Percentiles rank a stretch among this genome's conserved stretches.
These are phyloP conservation scores for Heliconius eleuchia DNA, from an alignment of 1,140 invertebrate genomes.

Conservation along the genomic window DNA sequence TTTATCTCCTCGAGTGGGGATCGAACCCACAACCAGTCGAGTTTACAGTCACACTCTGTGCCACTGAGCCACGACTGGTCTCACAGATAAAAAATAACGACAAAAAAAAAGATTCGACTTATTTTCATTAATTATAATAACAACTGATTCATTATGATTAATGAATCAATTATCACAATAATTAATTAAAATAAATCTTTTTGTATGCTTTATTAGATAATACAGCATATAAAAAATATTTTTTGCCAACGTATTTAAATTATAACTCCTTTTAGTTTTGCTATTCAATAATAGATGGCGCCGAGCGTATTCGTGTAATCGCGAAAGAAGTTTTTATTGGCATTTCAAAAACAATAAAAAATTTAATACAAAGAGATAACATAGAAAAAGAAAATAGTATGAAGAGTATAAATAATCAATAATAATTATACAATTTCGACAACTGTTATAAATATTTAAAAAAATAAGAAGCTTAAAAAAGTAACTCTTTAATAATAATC, in stretches of 20 bases:
- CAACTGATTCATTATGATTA: not conserved
- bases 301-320: not conserved
- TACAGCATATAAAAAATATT: not conserved
- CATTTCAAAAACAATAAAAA: not conserved
- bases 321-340: not conserved
- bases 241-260: not conserved
- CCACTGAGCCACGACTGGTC: too few relatives aligned
- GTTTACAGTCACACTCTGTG: too few relatives aligned
- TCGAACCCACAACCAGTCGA: too few relatives aligned
- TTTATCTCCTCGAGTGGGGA: too few relatives aligned
- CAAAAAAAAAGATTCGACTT: not conserved
- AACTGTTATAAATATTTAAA: too few relatives aligned
- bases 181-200: too few relatives aligned
- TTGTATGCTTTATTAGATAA: not conserved
- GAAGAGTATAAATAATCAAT: not conserved
- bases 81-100: too few relatives aligned
- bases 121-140: not conserved
- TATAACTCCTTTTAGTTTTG: slow-evolving; percentile 3
- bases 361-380: too few relatives aligned
- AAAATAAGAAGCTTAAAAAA: too few relatives aligned
- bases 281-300: slow-evolving; percentile 47
- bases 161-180: too few relatives aligned
- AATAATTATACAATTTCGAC: not conserved
- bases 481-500: too few relatives aligned
- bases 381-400: too few relatives aligned